Conservation (phyloP, 1,140 invertebrate species). For the Zaprionus vittiger region DNA sequence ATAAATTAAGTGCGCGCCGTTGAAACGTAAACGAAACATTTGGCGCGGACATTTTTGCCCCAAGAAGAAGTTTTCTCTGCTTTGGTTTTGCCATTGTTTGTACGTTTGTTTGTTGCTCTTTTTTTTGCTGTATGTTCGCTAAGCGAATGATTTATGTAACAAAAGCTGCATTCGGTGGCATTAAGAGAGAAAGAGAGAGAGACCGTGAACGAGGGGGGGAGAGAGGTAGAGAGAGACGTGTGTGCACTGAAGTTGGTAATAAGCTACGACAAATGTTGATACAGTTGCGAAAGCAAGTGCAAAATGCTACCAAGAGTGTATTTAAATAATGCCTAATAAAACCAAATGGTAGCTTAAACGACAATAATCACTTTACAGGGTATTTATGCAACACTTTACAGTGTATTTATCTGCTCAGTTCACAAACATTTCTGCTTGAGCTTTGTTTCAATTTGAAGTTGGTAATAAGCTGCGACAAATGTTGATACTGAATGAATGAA, state of each 20-base stretch:
- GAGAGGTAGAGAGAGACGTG: not conserved
- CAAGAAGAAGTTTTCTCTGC: constrained; percentile 43
- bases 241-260: constrained; percentile 57
- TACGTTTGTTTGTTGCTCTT: constrained; percentile 16
- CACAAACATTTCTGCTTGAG: too few relatives aligned
- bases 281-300: constrained; percentile 20
- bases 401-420: too few relatives aligned
- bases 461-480: too few relatives aligned
- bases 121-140: constrained; percentile 11
- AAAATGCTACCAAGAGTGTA: not conserved
- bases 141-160: constrained; percentile 68
- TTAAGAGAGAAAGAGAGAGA: constrained; percentile 22
- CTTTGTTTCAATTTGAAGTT: too few relatives aligned
- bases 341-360: not conserved
- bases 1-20: constrained; percentile 48
- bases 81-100: constrained; percentile 38
- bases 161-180: constrained; percentile 21
- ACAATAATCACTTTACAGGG: not conserved
- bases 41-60: constrained; percentile 66
- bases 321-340: not conserved
- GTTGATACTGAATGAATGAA: not conserved
- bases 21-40: constrained; percentile 74
- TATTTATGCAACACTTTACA: too few relatives aligned
- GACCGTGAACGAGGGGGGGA: not conserved
- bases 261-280: constrained; percentile 70